phyloP scores from a whole-genome alignment of 1,140 invertebrate species.

The Parapsyche elsis region DNA sequence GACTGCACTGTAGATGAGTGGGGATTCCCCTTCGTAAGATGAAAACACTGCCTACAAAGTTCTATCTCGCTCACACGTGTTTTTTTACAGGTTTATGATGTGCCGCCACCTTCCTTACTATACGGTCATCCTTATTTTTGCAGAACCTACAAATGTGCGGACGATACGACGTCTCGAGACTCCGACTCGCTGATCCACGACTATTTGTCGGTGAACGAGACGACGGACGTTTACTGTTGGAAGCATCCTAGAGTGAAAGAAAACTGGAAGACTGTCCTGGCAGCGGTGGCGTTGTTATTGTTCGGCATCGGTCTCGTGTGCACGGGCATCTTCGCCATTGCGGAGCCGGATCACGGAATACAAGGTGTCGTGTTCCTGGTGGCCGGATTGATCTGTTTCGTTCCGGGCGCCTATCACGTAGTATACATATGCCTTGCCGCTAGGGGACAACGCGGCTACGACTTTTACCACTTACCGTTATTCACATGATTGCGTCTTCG shows the following conservation, averaged over 20 bases:
- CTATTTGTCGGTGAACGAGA: constrained; percentile 72
- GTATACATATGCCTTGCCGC: constrained; percentile 86
- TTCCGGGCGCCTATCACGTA: constrained; percentile 84
- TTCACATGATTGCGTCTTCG: constrained; percentile 71
- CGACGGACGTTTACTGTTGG: constrained; percentile 76
- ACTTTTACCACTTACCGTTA: constrained; percentile 84
- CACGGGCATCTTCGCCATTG: constrained; percentile 78
- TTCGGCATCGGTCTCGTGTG: constrained; percentile 80
- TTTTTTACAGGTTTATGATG: too few relatives aligned
- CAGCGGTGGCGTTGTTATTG: constrained; percentile 78
- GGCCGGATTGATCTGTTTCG: constrained; percentile 83
- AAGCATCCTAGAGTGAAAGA: constrained; percentile 85
- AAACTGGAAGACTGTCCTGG: constrained; percentile 86
- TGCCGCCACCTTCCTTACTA: too few relatives aligned
- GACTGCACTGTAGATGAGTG: too few relatives aligned
- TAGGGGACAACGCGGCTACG: constrained; percentile 82
- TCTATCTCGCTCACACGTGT: too few relatives aligned
- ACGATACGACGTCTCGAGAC: constrained; percentile 78
- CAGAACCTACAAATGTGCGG: constrained; percentile 75
- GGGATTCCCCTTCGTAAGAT: too few relatives aligned
- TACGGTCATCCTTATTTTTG: too few relatives aligned
- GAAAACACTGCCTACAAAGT: too few relatives aligned
- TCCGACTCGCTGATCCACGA: constrained; percentile 85
- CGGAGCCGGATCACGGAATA: constrained; percentile 75
- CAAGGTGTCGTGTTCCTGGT: constrained; percentile 85